Evolutionary conservation across 2,113 vertebrate genomes (phyloP).

Genomic region (Chlorodrepanis virens): DNA sequence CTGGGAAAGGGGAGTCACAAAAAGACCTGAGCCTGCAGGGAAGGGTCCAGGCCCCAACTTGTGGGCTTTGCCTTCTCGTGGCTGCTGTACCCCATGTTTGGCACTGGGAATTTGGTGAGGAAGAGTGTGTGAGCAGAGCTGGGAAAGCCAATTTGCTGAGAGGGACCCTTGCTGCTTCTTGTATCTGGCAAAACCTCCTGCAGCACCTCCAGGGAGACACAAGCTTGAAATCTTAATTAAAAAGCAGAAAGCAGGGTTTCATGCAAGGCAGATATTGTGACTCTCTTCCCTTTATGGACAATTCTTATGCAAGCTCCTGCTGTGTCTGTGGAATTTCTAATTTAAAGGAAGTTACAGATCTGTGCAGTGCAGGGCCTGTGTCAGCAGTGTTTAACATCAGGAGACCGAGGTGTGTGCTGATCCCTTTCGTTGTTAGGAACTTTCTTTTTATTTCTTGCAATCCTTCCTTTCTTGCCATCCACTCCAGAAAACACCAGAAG

Average conservation of each 20-base stretch:
- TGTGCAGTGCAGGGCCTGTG: constrained; percentile 26
- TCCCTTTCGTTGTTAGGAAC: background rate
- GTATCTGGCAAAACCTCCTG: background rate
- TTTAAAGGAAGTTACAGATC: constrained; percentile 44
- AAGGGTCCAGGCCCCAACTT: accelerated
- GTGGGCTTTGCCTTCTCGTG: background rate
- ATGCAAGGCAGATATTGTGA: constrained; percentile 58
- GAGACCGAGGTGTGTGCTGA: constrained; percentile 18
- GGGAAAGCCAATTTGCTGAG: constrained; percentile 14
- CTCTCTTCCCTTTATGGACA: constrained; percentile 58
- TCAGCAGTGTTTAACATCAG: constrained; percentile 52
- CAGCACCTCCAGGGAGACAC: constrained; percentile 48
- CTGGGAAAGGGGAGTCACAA: background rate
- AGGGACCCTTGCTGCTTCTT: constrained; percentile 2
- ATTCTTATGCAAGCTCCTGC: constrained; percentile 59
- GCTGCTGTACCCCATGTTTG: background rate
- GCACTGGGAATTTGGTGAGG: background rate
- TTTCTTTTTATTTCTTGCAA: background rate
- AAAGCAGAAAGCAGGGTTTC: constrained; percentile 59
- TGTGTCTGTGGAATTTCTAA: constrained; percentile 66
- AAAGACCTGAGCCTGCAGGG: background rate
- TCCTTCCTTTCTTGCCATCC: background rate
- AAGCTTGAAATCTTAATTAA: constrained; percentile 70
- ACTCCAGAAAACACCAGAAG: background rate
- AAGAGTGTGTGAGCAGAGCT: background rate